Conservation (phyloP, 1,140 invertebrate genomes). For the Scaptomyza pallida region DNA sequence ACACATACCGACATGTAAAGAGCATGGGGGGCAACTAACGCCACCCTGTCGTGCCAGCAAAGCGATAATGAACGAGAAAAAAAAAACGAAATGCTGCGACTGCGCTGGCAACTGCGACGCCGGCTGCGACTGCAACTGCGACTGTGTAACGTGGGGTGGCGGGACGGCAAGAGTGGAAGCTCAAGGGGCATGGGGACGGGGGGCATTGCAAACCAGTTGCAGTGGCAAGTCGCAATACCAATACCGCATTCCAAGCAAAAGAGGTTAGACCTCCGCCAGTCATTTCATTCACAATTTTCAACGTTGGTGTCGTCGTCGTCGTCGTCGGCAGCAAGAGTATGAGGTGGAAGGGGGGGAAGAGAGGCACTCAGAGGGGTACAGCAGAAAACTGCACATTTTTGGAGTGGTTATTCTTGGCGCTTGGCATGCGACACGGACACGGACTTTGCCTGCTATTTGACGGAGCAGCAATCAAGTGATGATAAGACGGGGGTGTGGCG, state of each 20-base stretch:
- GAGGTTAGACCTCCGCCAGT: constrained; percentile 67
- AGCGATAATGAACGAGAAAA: constrained; percentile 69
- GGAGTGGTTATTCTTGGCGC: constrained; percentile 52
- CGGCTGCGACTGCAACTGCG: constrained; percentile 12
- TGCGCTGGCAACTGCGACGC: constrained; percentile 28
- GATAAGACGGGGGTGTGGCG: too few species aligned
- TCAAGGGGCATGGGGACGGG: background rate
- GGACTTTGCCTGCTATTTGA: constrained; percentile 14
- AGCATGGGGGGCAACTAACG: constrained; percentile 57
- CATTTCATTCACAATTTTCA: constrained; percentile 78
- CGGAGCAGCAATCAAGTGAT: too few species aligned
- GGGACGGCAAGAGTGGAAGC: background rate
- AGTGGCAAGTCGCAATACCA: constrained; percentile 72
- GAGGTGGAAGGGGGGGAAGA: background rate
- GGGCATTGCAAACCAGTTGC: constrained; percentile 66
- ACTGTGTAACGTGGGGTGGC: background rate
- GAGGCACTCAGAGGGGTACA: constrained; percentile 5
- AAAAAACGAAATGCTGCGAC: constrained; percentile 22
- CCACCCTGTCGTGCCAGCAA: constrained; percentile 67
- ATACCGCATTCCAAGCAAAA: constrained; percentile 73
- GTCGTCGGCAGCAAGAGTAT: background rate
- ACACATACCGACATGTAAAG: constrained; percentile 9
- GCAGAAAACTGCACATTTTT: constrained; percentile 52
- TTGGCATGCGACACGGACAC: constrained; percentile 64
- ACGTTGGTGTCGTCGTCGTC: constrained; percentile 22